phyloP scores from a whole-genome alignment of 2,113 vertebrate species.

The Chloroceryle aenea region DNA sequence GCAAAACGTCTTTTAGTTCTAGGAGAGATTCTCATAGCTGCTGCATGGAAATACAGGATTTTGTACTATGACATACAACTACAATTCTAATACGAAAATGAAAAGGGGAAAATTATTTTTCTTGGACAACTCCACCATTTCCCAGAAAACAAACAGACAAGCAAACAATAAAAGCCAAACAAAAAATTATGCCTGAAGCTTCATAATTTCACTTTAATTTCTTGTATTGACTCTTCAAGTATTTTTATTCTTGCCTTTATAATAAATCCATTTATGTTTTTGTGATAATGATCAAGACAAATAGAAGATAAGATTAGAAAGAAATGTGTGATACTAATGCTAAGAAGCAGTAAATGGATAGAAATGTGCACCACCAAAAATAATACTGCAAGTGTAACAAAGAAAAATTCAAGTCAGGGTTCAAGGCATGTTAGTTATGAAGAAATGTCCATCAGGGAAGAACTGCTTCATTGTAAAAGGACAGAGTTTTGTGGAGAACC shows the following conservation, averaged over 20 bases:
- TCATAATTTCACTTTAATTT: not conserved
- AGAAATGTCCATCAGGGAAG: not conserved
- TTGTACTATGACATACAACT: not conserved
- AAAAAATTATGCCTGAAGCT: not conserved
- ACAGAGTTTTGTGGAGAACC: not conserved
- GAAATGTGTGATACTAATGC: not conserved
- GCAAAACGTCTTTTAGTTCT: not conserved
- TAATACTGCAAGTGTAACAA: not conserved
- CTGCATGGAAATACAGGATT: not conserved
- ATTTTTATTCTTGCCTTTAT: not conserved
- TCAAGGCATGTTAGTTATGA: not conserved
- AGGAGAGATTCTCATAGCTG: not conserved
- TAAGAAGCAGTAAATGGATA: not conserved
- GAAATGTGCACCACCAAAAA: rapidly evolving
- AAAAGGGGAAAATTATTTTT: not conserved
- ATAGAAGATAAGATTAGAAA: not conserved
- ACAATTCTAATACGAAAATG: not conserved
- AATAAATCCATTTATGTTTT: not conserved
- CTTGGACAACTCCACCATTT: not conserved
- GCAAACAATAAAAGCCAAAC: not conserved
- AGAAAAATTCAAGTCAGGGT: not conserved
- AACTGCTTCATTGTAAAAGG: not conserved
- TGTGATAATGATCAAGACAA: not conserved
- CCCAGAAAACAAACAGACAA: not conserved
- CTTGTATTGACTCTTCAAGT: not conserved